These are phyloP conservation scores for Apostichopus californicus DNA, from an alignment of 35 echinoderm and acorn worm species.

Conservation along the genomic window DNA sequence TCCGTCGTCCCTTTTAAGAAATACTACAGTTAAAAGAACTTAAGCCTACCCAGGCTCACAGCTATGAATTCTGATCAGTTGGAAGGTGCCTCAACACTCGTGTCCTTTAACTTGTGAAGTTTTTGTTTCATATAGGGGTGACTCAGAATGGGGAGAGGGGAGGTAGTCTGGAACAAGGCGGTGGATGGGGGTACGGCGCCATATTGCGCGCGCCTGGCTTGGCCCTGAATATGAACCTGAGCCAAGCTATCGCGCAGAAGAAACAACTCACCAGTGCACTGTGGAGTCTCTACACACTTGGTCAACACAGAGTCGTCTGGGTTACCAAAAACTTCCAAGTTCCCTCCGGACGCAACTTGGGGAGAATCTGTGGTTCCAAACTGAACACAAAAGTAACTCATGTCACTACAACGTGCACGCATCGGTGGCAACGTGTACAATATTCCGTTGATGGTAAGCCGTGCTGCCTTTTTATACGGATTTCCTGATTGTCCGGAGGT, in stretches of 20 bases:
- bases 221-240: no score
- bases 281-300: not conserved
- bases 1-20: no score
- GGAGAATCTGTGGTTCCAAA: constrained; percentile 11
- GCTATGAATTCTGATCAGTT: no score
- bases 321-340: not conserved
- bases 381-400: not conserved
- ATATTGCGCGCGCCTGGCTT: no score
- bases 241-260: not conserved
- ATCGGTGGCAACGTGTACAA: not conserved
- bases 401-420: not conserved
- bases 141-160: no score
- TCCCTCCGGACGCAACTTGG: not conserved
- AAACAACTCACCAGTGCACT: not conserved
- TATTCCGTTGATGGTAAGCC: not conserved
- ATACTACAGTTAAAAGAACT: no score
- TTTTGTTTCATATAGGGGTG: no score
- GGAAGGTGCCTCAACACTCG: no score
- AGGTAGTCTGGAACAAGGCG: no score
- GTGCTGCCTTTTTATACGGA: not conserved
- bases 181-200: no score
- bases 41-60: no score
- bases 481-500: not conserved
- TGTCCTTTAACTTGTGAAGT: no score
- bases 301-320: constrained; percentile 3